Evolutionary conservation across 2,888 invertebrate genomes (phyloP).

Genomic region (Plagodis dolabraria): DNA sequence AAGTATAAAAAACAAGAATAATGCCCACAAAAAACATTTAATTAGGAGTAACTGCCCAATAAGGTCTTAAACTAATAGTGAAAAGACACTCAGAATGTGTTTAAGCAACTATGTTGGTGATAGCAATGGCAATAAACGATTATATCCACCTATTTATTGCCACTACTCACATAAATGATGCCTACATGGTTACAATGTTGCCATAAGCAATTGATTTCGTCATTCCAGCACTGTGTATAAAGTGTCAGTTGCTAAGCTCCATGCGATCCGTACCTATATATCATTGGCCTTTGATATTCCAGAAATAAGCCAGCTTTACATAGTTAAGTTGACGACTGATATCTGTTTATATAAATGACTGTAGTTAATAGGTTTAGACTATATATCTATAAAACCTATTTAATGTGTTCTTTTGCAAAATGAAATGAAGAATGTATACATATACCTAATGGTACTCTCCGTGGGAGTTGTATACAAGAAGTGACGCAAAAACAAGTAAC

Average conservation of each 20-base stretch:
- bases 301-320: too few species aligned
- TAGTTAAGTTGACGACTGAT: too few species aligned
- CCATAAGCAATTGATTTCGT: slow-evolving; percentile 68
- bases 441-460: too few species aligned
- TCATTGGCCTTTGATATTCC: not conserved
- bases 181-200: slow-evolving; percentile 60
- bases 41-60: slow-evolving; percentile 7
- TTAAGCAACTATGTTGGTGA: slow-evolving; percentile 33
- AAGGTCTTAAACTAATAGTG: slow-evolving; percentile 28
- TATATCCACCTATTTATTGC: slow-evolving; percentile 36
- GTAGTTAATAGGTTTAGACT: too few species aligned
- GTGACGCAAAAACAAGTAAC: too few species aligned
- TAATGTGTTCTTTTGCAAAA: too few species aligned
- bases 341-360: too few species aligned
- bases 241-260: slow-evolving; percentile 9
- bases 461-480: too few species aligned
- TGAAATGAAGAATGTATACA: not conserved
- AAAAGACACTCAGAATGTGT: slow-evolving; percentile 29
- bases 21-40: slow-evolving; percentile 2
- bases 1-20: too few species aligned
- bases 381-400: too few species aligned
- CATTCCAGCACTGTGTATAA: slow-evolving; percentile 43
- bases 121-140: slow-evolving; percentile 32
- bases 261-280: not conserved
- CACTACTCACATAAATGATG: slow-evolving; percentile 43